Evolutionary conservation across 1,140 invertebrate genomes (phyloP).

Genomic region (Oncopodura yosiiana): DNA sequence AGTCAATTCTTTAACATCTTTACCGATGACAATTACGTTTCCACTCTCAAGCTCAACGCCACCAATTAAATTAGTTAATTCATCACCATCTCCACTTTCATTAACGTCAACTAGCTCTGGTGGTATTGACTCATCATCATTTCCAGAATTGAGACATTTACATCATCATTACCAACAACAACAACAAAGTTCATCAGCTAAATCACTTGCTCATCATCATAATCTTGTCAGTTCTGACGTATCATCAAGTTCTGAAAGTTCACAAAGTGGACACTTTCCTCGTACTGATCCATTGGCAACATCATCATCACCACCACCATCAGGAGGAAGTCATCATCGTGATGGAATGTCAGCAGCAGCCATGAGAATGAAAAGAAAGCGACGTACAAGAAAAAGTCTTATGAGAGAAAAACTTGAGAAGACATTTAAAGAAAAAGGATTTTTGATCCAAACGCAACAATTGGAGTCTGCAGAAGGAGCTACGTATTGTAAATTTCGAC

Average conservation of each 20-base stretch:
- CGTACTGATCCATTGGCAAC: constrained; percentile 20
- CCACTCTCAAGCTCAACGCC: background rate
- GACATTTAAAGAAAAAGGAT: constrained; percentile 84
- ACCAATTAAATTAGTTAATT: too few species aligned
- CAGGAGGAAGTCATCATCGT: constrained; percentile 20
- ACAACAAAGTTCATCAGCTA: too few species aligned
- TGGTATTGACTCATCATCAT: background rate
- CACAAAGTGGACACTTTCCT: too few species aligned
- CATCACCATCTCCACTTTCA: constrained; percentile 28
- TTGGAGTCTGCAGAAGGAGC: constrained; percentile 81
- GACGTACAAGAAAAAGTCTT: constrained; percentile 67
- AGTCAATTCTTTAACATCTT: constrained; percentile 2
- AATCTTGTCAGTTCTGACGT: background rate
- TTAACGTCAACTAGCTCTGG: constrained; percentile 1
- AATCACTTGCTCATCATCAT: too few species aligned
- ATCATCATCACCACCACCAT: constrained; percentile 13
- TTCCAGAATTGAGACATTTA: background rate
- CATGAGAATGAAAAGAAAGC: constrained; percentile 47
- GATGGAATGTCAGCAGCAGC: constrained; percentile 36
- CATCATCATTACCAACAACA: constrained; percentile 15
- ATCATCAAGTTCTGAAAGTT: background rate
- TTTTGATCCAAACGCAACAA: constrained; percentile 84
- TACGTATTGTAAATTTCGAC: constrained; percentile 86
- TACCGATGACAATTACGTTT: background rate
- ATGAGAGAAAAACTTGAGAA: constrained; percentile 80